Evolutionary conservation across 2,888 invertebrate species (phyloP).

Genomic region (Protophormia terraenovae): DNA sequence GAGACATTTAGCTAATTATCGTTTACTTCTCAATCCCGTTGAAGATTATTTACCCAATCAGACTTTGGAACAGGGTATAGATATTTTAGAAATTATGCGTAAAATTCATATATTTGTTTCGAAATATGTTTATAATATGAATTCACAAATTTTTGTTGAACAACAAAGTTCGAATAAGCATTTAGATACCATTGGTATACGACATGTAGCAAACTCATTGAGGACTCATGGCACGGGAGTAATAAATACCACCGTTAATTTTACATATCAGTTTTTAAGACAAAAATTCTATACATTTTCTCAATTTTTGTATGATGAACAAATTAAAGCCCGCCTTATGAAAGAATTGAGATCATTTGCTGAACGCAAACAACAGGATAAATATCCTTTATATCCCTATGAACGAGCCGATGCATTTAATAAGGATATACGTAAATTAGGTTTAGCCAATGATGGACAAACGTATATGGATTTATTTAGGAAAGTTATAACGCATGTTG

Average conservation of each 20-base stretch:
- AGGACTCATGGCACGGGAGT: conserved; percentile 98
- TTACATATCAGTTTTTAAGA: conserved; percentile 95
- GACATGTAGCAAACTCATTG: conserved; percentile 97
- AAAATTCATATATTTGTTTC: conserved; percentile 97
- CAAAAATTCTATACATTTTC: conserved; percentile 97
- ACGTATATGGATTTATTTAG: conserved; percentile 97
- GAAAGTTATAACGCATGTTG: conserved; percentile 95
- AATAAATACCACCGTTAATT: conserved; percentile 96
- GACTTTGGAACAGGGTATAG: conserved; percentile 95
- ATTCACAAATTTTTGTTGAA: conserved; percentile 97
- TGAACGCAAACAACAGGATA: conserved; percentile 82
- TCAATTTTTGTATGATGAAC: conserved; percentile 97
- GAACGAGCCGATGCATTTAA: conserved; percentile 97
- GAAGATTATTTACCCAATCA: conserved; percentile 97
- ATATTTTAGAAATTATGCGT: conserved; percentile 97
- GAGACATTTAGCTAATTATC: conserved; percentile 94
- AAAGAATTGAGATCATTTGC: conserved; percentile 93
- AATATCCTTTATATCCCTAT: conserved; percentile 82
- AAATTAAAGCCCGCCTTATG: conserved; percentile 95
- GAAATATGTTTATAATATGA: conserved; percentile 96
- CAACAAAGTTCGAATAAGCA: conserved; percentile 95
- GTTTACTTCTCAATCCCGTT: conserved; percentile 90
- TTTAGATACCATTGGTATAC: conserved; percentile 96
- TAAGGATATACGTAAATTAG: conserved; percentile 93
- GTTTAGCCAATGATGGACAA: conserved; percentile 89